phyloP scores from a whole-genome alignment of 2,888 invertebrate genomes.

The Torymus aiolomorphi region DNA sequence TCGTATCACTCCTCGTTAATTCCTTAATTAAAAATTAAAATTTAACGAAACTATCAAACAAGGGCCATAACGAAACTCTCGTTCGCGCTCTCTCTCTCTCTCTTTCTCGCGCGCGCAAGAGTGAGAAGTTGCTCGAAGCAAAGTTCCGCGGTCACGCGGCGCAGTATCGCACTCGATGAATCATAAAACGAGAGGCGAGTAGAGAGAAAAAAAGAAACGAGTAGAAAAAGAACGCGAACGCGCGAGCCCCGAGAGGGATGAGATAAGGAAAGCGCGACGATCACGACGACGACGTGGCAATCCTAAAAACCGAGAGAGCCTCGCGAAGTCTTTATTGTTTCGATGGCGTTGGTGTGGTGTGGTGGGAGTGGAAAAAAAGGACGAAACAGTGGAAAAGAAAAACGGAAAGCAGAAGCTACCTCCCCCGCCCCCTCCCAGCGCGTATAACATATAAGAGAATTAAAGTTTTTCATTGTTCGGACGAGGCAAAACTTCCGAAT shows the following conservation, averaged over 20 bases:
- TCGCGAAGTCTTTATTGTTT: slow-evolving; percentile 49
- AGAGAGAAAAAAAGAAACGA: not conserved
- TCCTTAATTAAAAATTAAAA: slow-evolving; percentile 49
- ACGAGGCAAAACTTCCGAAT: slow-evolving; percentile 51
- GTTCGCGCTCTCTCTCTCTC: slow-evolving; percentile 31
- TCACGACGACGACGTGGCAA: not conserved
- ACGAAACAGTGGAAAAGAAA: slow-evolving; percentile 2
- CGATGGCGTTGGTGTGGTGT: not conserved
- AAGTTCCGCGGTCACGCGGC: slow-evolving; percentile 27
- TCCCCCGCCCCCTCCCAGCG: not conserved
- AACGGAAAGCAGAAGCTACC: slow-evolving; percentile 9
- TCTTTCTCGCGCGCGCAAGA: too few relatives aligned
- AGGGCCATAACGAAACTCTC: slow-evolving; percentile 41
- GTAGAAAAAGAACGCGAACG: too few relatives aligned
- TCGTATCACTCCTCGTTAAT: slow-evolving; percentile 34
- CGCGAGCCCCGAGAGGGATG: not conserved
- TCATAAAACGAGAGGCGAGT: slow-evolving; percentile 33
- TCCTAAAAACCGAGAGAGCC: slow-evolving; percentile 45
- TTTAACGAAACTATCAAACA: slow-evolving; percentile 48
- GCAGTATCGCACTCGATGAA: slow-evolving; percentile 45
- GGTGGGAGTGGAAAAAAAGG: not conserved
- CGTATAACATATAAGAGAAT: slow-evolving; percentile 48
- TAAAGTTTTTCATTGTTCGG: slow-evolving; percentile 56
- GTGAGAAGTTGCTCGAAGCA: slow-evolving; percentile 30
- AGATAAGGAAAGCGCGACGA: slow-evolving; percentile 33